phyloP scores from a whole-genome alignment of 1,140 invertebrate genomes.

The Drosophila rufa region DNA sequence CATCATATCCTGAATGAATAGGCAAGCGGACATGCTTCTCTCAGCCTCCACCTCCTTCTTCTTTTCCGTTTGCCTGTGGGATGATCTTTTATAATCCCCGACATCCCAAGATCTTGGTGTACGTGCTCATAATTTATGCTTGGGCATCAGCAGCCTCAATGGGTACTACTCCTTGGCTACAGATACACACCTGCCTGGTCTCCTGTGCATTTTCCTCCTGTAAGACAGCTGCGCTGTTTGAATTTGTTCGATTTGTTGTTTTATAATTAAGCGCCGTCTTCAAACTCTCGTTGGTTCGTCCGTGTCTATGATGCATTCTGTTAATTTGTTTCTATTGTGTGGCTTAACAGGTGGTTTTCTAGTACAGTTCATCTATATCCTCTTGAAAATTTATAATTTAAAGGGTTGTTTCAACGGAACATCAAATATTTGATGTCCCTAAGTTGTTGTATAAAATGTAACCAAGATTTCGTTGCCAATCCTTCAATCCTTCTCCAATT shows the following conservation, averaged over 20 bases:
- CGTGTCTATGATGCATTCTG: conserved; percentile 13
- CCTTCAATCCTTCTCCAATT: background rate
- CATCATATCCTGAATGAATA: conserved; percentile 68
- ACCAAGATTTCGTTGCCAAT: too few relatives aligned
- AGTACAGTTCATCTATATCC: background rate
- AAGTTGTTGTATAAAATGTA: background rate
- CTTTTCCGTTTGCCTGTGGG: conserved; percentile 43
- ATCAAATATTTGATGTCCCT: background rate
- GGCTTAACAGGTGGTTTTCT: conserved; percentile 36
- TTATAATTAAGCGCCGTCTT: conserved; percentile 70
- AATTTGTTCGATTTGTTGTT: conserved; percentile 57
- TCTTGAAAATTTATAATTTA: background rate
- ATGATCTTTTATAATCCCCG: conserved; percentile 73
- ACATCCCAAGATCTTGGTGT: conserved; percentile 48
- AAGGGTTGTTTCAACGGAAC: background rate
- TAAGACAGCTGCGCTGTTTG: conserved; percentile 60
- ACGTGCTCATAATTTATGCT: conserved; percentile 77
- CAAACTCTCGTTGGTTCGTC: conserved; percentile 11
- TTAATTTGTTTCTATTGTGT: conserved; percentile 49
- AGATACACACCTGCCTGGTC: conserved; percentile 57
- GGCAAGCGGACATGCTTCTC: conserved; percentile 50
- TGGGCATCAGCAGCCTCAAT: conserved; percentile 24
- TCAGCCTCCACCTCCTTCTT: conserved; percentile 13
- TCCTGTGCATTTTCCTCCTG: conserved; percentile 32
- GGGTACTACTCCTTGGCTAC: conserved; percentile 7